These are phyloP conservation scores for Tetragonula carbonaria DNA, from an alignment of 2,888 invertebrate species.

Conservation along the genomic window DNA sequence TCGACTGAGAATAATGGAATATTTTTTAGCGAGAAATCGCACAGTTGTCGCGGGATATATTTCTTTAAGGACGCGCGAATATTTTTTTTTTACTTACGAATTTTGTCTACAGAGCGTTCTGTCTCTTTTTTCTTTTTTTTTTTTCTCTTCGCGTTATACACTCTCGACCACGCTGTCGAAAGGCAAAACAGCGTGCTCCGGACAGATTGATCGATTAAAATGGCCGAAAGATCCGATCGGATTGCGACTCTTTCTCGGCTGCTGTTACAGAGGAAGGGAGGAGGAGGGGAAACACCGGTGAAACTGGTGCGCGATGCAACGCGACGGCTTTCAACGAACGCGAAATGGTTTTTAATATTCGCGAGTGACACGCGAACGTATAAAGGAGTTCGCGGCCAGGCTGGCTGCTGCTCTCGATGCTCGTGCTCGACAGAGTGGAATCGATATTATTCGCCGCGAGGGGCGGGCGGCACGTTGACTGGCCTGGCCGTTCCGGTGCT, in stretches of 20 bases:
- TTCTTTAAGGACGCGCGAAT: not conserved
- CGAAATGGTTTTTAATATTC: slow-evolving; percentile 56
- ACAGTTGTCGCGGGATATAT: not conserved
- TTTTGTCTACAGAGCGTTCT: not conserved
- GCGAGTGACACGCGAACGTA: slow-evolving; percentile 32
- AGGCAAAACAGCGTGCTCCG: not conserved
- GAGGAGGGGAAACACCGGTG: not conserved
- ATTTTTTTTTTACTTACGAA: not conserved
- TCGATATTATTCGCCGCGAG: slow-evolving; percentile 48
- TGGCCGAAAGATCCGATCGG: slow-evolving; percentile 11
- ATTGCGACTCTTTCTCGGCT: slow-evolving; percentile 15
- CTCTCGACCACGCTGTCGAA: not conserved
- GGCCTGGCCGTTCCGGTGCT: not conserved
- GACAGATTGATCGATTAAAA: slow-evolving; percentile 17
- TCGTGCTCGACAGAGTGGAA: slow-evolving; percentile 47
- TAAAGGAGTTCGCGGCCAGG: slow-evolving; percentile 32
- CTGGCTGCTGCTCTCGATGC: not conserved
- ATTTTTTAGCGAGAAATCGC: no score
- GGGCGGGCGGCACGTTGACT: not conserved
- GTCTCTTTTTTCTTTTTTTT: not conserved
- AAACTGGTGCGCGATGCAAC: not conserved
- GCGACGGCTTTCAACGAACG: slow-evolving; percentile 15
- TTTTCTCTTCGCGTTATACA: no score
- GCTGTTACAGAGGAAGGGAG: not conserved
- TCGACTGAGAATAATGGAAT: not conserved